These are phyloP conservation scores for Rhodeus uyekii DNA, from an alignment of 2,797 vertebrate genomes.

Conservation along the genomic window DNA sequence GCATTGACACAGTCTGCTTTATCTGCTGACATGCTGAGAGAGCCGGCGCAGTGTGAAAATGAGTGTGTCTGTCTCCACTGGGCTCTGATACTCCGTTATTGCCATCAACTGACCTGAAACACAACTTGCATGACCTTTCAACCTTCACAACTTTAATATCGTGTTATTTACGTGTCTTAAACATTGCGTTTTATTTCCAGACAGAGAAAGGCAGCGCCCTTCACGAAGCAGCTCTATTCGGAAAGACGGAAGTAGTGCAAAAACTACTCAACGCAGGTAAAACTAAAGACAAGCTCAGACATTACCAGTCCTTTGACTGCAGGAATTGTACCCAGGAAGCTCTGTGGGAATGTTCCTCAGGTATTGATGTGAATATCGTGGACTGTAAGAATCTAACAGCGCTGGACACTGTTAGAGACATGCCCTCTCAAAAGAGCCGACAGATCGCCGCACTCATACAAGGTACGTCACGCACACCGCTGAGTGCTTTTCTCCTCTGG, in stretches of 20 bases:
- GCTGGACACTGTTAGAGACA: slow-evolving; percentile 91
- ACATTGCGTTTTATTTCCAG: slow-evolving; percentile 68
- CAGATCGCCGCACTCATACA: slow-evolving; percentile 90
- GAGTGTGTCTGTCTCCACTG: not conserved
- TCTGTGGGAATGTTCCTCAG: slow-evolving; percentile 65
- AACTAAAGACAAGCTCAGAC: slow-evolving; percentile 25
- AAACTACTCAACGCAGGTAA: slow-evolving; percentile 94
- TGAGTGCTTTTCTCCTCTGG: not conserved
- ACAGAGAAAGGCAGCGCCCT: slow-evolving; percentile 99
- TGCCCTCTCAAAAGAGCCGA: slow-evolving; percentile 95
- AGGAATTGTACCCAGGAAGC: not conserved
- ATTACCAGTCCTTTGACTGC: not conserved
- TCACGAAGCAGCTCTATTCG: slow-evolving; percentile 96
- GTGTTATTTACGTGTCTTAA: not conserved
- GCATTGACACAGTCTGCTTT: not conserved
- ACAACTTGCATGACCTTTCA: not conserved
- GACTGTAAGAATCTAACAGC: slow-evolving; percentile 90
- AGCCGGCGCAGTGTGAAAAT: slow-evolving; percentile 13
- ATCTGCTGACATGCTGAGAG: not conserved
- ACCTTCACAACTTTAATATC: not conserved
- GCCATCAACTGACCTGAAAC: not conserved
- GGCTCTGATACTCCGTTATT: not conserved
- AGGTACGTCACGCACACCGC: slow-evolving; percentile 69
- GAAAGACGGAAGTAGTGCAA: slow-evolving; percentile 96
- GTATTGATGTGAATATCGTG: slow-evolving; percentile 89